phyloP scores from a whole-genome alignment of 1,140 invertebrate genomes.

The Campoletis sonorensis region DNA sequence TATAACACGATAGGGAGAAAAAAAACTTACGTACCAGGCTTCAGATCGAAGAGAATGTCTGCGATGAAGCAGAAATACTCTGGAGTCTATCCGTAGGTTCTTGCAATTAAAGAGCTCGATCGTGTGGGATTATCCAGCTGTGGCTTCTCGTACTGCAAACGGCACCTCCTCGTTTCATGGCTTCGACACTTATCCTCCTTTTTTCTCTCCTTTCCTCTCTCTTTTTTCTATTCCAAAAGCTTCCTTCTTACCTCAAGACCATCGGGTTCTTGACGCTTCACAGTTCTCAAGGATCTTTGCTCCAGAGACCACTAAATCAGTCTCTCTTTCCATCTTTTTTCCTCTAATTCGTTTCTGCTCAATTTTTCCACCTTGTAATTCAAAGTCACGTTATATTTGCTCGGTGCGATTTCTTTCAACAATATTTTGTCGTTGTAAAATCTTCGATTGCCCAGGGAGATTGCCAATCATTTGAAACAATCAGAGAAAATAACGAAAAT shows the following conservation, averaged over 20 bases:
- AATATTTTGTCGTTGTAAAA: background rate
- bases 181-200: constrained; percentile 13
- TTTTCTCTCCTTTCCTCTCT: background rate
- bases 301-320: too few species aligned
- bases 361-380: background rate
- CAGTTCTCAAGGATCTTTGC: too few species aligned
- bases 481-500: background rate
- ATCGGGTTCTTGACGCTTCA: too few species aligned
- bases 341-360: background rate
- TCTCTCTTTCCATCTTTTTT: background rate
- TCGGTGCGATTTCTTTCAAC: background rate
- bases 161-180: constrained; percentile 3
- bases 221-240: background rate
- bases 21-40: background rate
- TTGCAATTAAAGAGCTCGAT: constrained; percentile 20
- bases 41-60: constrained; percentile 9
- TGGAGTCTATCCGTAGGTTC: constrained; percentile 4
- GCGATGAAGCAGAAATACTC: background rate
- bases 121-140: constrained; percentile 21
- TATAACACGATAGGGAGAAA: background rate
- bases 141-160: constrained; percentile 19
- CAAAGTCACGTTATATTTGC: background rate
- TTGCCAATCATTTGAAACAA: background rate
- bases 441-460: background rate
- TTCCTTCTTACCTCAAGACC: background rate